Conservation (phyloP, 2,888 invertebrate genomes). For the Tetragonula carbonaria region DNA sequence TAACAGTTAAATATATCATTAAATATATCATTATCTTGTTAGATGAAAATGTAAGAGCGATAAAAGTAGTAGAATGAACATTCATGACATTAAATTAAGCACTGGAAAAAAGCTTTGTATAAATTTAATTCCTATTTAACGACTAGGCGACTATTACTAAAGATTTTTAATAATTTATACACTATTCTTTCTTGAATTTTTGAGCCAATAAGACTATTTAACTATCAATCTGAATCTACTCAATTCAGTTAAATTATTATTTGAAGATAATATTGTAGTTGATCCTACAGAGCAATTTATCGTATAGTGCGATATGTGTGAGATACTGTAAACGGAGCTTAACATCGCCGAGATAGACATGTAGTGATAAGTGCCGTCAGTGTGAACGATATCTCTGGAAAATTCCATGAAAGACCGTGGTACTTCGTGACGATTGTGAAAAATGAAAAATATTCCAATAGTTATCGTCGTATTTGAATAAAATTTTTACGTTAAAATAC, state of each 20-base stretch:
- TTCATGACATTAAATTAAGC: background rate
- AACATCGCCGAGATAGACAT: conserved; percentile 49
- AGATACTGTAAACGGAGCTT: conserved; percentile 42
- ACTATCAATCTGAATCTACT: background rate
- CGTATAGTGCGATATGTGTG: background rate
- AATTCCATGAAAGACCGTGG: conserved; percentile 63
- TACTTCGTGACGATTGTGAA: conserved; percentile 43
- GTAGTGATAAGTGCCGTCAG: conserved; percentile 55
- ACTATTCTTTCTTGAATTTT: background rate
- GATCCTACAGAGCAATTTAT: background rate
- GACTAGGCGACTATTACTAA: background rate
- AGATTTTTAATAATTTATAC: background rate
- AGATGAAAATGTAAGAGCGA: background rate
- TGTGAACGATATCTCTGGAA: conserved; percentile 67
- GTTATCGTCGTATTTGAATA: background rate
- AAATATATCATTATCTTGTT: no score
- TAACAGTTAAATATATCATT: background rate
- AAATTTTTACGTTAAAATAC: conserved; percentile 2
- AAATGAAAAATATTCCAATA: conserved; percentile 1
- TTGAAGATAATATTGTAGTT: background rate
- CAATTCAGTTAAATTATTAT: background rate
- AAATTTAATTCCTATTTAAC: background rate
- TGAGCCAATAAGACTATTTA: rapidly evolving
- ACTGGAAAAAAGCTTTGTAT: background rate
- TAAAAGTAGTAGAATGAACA: background rate